phyloP scores from a whole-genome alignment of 2,113 vertebrate genomes.

The Hippocampus zosterae region DNA sequence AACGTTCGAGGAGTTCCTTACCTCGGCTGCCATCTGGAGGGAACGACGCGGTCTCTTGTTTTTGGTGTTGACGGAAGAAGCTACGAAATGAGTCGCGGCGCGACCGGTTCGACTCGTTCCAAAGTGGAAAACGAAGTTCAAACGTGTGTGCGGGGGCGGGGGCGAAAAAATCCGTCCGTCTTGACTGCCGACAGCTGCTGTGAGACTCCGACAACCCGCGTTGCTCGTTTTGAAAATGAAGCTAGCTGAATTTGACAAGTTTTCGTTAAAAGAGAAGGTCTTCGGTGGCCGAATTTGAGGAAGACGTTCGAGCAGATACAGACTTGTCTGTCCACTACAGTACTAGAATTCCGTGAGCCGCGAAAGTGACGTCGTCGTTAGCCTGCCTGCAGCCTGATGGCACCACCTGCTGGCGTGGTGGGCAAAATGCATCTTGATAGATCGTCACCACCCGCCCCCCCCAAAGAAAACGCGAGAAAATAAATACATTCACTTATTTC shows the following conservation, averaged over 20 bases:
- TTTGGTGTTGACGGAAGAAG: neutral
- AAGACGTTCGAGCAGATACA: neutral
- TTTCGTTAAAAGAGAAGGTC: no score
- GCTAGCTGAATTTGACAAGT: neutral
- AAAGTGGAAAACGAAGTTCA: neutral
- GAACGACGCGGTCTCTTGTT: neutral
- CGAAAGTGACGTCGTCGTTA: neutral
- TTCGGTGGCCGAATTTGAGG: no score
- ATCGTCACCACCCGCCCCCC: no score
- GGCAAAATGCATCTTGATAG: neutral
- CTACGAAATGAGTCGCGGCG: neutral
- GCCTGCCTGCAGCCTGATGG: no score
- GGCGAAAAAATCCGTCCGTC: neutral
- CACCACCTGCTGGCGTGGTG: neutral
- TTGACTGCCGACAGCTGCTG: neutral
- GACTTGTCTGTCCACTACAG: no score
- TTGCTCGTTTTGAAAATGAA: neutral
- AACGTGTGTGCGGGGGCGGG: neutral
- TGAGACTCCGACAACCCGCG: neutral
- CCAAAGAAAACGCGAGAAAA: no score
- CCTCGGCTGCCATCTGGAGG: conserved; percentile 5
- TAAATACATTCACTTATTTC: no score
- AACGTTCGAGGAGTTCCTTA: neutral
- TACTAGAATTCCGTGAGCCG: neutral
- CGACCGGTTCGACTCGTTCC: neutral